Conservation (phyloP, 2,113 vertebrate genomes). For the crab-eating macaque (Macaca fascicularis) region T2T-MFA8v1.1 NC_088378.1:103757001-103757500, state of each 20-base stretch:
- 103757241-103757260: background rate
- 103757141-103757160: background rate
- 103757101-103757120: background rate
- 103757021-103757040: background rate
- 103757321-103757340: background rate
- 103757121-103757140: background rate
- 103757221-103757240: background rate
- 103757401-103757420: conserved; percentile 3
- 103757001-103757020: conserved; percentile 6
- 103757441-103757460: background rate
- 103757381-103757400: background rate
- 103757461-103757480: background rate
- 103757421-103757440: background rate
- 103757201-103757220: background rate
- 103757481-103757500: background rate
- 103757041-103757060: background rate
- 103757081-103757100: background rate
- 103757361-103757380: background rate
- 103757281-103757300: background rate
- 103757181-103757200: background rate
- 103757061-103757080: background rate
- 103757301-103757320: background rate
- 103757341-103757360: background rate
- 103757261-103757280: background rate
- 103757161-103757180: background rate